Evolutionary conservation across 2,888 invertebrate species (phyloP), one percentile per base, ranked within the genome.

Genomic region (Linnaemya tessellans): DNA sequence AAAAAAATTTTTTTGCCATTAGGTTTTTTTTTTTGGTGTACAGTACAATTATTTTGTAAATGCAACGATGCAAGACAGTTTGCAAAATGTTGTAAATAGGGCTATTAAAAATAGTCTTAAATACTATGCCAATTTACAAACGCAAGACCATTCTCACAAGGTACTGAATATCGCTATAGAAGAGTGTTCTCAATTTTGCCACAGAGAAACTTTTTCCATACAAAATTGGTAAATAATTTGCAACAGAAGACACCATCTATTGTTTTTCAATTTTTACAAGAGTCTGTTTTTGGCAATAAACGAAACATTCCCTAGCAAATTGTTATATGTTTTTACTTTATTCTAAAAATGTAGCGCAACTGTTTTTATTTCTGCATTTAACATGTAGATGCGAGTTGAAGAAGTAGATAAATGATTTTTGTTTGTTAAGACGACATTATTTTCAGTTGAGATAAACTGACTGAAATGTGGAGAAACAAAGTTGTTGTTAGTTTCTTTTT

Each of bases 381-480:
- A n/a, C 67, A 60, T 80, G 49, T 30, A 68, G 58, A 54, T 80
- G 9, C 22, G 43, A 71, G 80, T 51, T 78, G 9, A 67, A 46
- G 62, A 20, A 78, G 38, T 75, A 85, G 85, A 85, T 85, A 85
- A 85, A 85, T 85, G 82, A 85, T 82, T 82, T 78, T 85, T 80
- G 79, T 85, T 82, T 85, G 82, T 80, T 85, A 75, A 82, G 56
- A 80, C 80, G 85, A 85, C 85, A 85, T 60, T 82, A 71, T 75
- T 85, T 64, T 82, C 71, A 67, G 60, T 82, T 80, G n/a, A 82
- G 85, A 75, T 82, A 80, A 85, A 82, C 75, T 82, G 64, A 41
- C 65, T 74, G 38, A 74, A 79, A 62, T 74, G 68, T 79, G 58
- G 74, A 79, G 78, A 51, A 64, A 74, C 58, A 75, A 85, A 85